phyloP scores from a whole-genome alignment of 1,140 invertebrate genomes.

The Batillaria attramentaria region DNA sequence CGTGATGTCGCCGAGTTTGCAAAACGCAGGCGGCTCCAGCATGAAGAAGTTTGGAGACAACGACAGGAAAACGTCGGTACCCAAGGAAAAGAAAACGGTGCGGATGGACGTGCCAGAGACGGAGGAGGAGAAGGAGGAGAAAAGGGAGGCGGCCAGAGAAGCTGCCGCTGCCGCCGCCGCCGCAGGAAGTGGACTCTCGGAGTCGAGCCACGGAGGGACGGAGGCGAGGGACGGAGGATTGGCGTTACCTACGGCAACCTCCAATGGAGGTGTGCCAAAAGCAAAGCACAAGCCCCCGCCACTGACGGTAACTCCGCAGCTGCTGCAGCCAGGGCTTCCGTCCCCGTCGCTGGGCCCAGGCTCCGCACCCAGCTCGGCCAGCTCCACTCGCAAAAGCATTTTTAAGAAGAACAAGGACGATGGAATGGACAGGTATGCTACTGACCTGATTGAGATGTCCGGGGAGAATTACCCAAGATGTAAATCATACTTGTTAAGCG shows the following conservation, averaged over 20 bases:
- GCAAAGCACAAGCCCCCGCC: conserved; percentile 68
- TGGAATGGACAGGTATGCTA: conserved; percentile 91
- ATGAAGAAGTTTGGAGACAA: conserved; percentile 24
- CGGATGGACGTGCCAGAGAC: conserved; percentile 26
- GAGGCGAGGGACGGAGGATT: background rate
- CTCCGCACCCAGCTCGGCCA: conserved; percentile 54
- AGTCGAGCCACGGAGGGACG: background rate
- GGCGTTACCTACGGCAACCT: conserved; percentile 6
- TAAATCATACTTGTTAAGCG: too few relatives aligned
- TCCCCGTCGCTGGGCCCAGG: conserved; percentile 17
- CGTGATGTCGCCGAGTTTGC: conserved; percentile 19
- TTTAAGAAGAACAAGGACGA: conserved; percentile 92
- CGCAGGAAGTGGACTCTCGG: too few relatives aligned
- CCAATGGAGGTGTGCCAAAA: conserved; percentile 38
- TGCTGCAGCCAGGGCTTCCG: conserved; percentile 28
- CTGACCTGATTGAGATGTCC: too few relatives aligned
- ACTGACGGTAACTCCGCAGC: conserved; percentile 50
- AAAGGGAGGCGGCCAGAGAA: conserved; percentile 12
- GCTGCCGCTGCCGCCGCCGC: background rate
- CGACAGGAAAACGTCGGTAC: background rate
- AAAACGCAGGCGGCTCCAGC: conserved; percentile 11
- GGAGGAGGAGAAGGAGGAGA: conserved; percentile 31
- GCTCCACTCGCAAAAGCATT: conserved; percentile 74
- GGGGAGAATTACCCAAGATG: too few relatives aligned
- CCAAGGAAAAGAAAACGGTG: conserved; percentile 25